Evolutionary conservation across 2,113 vertebrate species (phyloP).

Genomic region (Ciconia stormi): DNA sequence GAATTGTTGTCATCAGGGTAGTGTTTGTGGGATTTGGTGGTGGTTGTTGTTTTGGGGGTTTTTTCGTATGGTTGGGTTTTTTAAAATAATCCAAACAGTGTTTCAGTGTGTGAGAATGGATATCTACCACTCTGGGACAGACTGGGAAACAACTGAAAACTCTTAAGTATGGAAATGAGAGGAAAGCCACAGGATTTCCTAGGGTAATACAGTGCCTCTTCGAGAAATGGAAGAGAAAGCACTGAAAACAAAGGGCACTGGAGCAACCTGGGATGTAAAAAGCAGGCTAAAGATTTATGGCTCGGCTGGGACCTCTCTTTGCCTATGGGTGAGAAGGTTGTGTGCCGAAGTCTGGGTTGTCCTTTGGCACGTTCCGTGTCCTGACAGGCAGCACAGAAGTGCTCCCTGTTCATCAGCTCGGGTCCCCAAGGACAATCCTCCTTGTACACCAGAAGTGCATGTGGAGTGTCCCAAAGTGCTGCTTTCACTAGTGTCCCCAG

Average conservation of each 20-base stretch:
- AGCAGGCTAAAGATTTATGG: neutral
- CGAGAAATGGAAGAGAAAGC: constrained; percentile 6
- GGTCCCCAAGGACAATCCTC: neutral
- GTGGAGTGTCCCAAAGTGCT: neutral
- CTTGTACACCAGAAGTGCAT: neutral
- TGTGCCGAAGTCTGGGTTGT: neutral
- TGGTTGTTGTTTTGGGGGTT: neutral
- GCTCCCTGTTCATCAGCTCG: neutral
- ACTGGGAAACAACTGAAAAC: neutral
- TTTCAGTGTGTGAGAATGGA: constrained; percentile 34
- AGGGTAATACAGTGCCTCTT: neutral
- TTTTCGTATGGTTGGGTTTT: neutral
- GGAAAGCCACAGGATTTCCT: constrained; percentile 20
- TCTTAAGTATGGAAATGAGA: neutral
- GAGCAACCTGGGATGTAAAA: neutral
- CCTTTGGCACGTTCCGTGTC: neutral
- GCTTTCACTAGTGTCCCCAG: neutral
- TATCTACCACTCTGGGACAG: neutral
- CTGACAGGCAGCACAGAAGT: neutral
- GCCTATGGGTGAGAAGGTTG: neutral
- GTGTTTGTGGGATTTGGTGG: neutral
- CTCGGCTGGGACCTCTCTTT: constrained; percentile 2
- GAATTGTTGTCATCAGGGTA: neutral
- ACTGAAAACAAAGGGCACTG: neutral
- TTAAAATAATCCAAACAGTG: neutral